These are phyloP conservation scores for Boleophthalmus pectinirostris DNA, from an alignment of 2,113 vertebrate species.

Conservation along the genomic window DNA sequence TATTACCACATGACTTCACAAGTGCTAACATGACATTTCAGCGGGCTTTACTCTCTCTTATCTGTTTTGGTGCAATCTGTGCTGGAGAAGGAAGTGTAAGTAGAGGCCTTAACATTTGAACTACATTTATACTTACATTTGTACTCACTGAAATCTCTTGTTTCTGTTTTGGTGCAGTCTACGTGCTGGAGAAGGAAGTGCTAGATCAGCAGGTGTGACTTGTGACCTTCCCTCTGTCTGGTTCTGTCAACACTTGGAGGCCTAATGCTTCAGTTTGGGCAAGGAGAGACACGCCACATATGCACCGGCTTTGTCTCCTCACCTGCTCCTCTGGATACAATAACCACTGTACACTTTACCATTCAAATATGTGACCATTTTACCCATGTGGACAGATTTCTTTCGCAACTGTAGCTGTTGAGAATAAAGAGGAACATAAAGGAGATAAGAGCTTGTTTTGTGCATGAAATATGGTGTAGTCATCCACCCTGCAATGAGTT, in stretches of 20 bases:
- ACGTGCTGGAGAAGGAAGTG: conserved; percentile 21
- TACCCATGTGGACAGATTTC: neutral
- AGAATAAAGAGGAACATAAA: neutral
- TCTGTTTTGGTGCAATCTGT: too few relatives aligned
- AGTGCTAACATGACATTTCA: too few relatives aligned
- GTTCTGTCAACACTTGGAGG: conserved; percentile 62
- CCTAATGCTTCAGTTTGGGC: conserved; percentile 47
- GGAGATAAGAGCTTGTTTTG: neutral
- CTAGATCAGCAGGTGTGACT: conserved; percentile 73
- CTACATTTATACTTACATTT: too few relatives aligned
- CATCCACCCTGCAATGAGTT: conserved; percentile 16
- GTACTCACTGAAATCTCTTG: neutral
- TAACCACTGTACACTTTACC: conserved; percentile 24
- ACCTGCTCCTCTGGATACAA: conserved; percentile 63
- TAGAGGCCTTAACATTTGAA: too few relatives aligned
- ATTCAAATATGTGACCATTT: conserved; percentile 1
- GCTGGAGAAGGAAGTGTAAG: too few relatives aligned
- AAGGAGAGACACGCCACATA: conserved; percentile 48
- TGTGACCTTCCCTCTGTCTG: conserved; percentile 55
- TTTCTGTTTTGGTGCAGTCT: conserved; percentile 4
- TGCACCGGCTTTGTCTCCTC: conserved; percentile 63
- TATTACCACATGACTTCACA: too few relatives aligned
- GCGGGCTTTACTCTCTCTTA: too few relatives aligned
- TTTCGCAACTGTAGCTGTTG: conserved; percentile 9
- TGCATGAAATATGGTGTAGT: conserved; percentile 11